A percentile compares a stretch with the other conserved stretches of the same genome.
Evolutionary conservation across 2,113 vertebrate genomes (phyloP).

Genomic region (Oryzias curvinotus): DNA sequence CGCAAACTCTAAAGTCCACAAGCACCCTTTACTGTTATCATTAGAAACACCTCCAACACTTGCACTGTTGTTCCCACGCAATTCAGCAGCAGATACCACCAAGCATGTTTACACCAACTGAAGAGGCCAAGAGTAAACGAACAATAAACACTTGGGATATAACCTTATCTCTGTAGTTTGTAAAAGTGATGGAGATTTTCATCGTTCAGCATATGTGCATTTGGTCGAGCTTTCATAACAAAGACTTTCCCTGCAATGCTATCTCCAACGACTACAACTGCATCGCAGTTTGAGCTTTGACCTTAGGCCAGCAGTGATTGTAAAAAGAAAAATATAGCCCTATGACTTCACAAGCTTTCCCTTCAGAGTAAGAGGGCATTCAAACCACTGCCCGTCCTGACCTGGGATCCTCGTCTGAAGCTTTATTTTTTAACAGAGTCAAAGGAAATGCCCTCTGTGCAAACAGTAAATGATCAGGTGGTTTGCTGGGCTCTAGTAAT

Average conservation of each 20-base stretch:
- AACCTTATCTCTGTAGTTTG: slow-evolving; percentile 9
- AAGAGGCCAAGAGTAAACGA: slow-evolving; percentile 10
- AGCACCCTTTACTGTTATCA: slow-evolving; percentile 43
- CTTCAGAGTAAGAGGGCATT: slow-evolving; percentile 17
- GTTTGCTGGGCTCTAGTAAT: slow-evolving; percentile 68
- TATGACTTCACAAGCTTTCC: background rate
- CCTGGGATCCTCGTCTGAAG: background rate
- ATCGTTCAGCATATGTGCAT: background rate
- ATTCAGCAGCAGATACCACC: slow-evolving; percentile 15
- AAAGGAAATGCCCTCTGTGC: slow-evolving; percentile 20
- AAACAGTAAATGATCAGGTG: slow-evolving; percentile 69
- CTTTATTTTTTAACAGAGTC: slow-evolving; percentile 7
- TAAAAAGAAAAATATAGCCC: slow-evolving; percentile 1
- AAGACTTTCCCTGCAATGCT: background rate
- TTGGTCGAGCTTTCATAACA: background rate
- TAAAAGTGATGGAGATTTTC: slow-evolving; percentile 1
- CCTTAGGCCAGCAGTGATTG: background rate
- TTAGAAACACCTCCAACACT: slow-evolving; percentile 34
- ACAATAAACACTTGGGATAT: slow-evolving; percentile 7
- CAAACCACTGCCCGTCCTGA: background rate
- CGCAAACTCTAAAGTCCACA: slow-evolving; percentile 12
- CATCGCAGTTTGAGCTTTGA: slow-evolving; percentile 3
- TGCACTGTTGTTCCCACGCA: slow-evolving; percentile 30
- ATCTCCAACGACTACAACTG: background rate
- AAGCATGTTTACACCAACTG: slow-evolving; percentile 26